Evolutionary conservation across 1,140 invertebrate genomes (phyloP), one percentile per base, ranked within the genome.

Genomic region (Nasonia longicornis): DNA sequence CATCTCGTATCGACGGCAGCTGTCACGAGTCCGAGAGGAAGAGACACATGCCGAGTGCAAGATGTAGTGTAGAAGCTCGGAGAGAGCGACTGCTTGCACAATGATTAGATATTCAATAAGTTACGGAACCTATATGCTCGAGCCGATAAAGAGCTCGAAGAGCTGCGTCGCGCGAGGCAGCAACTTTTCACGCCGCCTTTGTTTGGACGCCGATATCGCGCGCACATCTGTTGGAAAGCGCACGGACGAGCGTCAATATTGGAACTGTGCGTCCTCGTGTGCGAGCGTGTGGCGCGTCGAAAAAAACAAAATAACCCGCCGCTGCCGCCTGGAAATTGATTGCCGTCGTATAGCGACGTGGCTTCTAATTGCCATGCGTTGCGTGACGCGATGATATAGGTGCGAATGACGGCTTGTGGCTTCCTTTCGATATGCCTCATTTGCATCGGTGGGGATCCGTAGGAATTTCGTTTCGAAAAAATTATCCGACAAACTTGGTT

Each of bases 51-150:
- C 7, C 38, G 6, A 42, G 7, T 2, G 29, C 8, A 66, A 67
- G 29, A 42, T 42, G 10, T 10, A 42, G 38, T 7, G 8, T 31
- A 22, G 64, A 26, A 67, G 64, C 29, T 26, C 8, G 3, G 12
- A 16, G 0, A 26, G 16, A 0, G 20, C 63, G 20, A 11, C 63
- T 29, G 64, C 64, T 67, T 79, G n/a, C 67, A 42, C 77, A 79
- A 79, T 64, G 77, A 79, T 79, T 79, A 79, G 77, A 79, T 79
- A 72, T 38, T n/a, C 52, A 63, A 70, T 26, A 26, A 72, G 52
- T 63, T 63, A 71, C 69, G 72, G 38, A 72, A 63, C 26, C 48
- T 42, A 52, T 78, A 58, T 71, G 42, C 45, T 74, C 72, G 71
- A 29, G 64, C 7, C 77, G 77, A 79, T 79, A 79, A 79, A 79